Base-by-base conservation (phyloP, 1,140 invertebrate genomes). In the Pristionchus pacificus region DNA sequence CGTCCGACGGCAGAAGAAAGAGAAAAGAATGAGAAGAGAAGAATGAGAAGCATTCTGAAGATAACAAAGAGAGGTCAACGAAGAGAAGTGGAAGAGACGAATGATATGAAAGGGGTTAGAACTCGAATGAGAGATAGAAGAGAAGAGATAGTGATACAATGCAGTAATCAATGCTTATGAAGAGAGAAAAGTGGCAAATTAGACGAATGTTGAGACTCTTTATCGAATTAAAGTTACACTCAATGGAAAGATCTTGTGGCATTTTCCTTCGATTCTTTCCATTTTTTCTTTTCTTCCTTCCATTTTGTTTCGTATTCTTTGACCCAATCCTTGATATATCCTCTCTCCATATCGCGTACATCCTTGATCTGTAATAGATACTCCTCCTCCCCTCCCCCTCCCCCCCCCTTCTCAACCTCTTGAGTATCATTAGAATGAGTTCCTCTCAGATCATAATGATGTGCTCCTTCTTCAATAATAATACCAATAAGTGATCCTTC, bases 381-480 rank as follows among this genome's bases (percentile, higher is more conserved):
- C 10, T 61, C 10, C 15, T 14, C 24, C 60, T 10, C 10, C 10
- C 15, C 10, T 61, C 60, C 10, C 10, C 19, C 19, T 6, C 6
- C 6, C 19, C 6, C 15, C 10, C 10, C 10, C 29, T 27, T 6
- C n/a, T 0, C 0, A 14, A 73, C 71, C 27, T 73, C 71, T 29
- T 68, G 59, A 15, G 81, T 84, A 63, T 83, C 81, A 24, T 75
- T 60, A 13, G 79, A 74, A 70, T 84, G 68, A 30, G 62, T 64
- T 15, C 79, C 81, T 15, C 81, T 61, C 29, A 83, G 62, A 63
- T 83, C 81, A 59, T 78, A 82, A 68, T 83, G 81, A 69, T 83
- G 81, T n/a, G 83, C 81, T 0, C 90, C 91, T 84, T 93, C 90
- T 1, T 91, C 89, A 66, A 98, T 91, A 19, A 93, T 86, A 1